Base-by-base conservation (phyloP, 2,888 invertebrate genomes). In the Anorthoa munda region DNA sequence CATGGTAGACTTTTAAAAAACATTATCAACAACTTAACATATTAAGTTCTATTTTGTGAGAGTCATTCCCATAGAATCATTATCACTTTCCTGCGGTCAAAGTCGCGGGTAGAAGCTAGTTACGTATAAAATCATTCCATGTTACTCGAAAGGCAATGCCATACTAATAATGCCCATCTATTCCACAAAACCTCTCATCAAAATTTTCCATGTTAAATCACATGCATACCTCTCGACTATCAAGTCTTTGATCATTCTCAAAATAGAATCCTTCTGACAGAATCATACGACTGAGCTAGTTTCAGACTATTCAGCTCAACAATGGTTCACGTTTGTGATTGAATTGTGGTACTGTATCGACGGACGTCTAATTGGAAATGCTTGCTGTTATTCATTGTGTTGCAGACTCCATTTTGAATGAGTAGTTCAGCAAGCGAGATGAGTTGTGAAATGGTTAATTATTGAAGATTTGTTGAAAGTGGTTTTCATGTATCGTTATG, bases 191-290 rank as follows among this genome's bases (percentile, higher is more conserved):
- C 18, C n/a, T 26, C 51, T 39, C 21, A 15, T 26, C 21, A 45
- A 21, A 79, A 72, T 74, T 74, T 74, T 51, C 74, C 55, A 48
- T 51, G 55, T 18, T 74, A 60, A 63, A 63, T 48, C 56, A 31
- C 59, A 79, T 72, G 53, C 59, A 53, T 59, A 53, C 21, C 39
- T 21, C 21, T 64, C 60, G 50, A 72, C 53, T 18, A 53, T 85
- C 83, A 85, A 84, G 86, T 90, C 91, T 92, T 90, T 87, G 87
- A 90, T 89, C 87, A 85, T 86, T 86, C 89, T 68, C 26, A 61
- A 78, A 85, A 82, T 68, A 64, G 76, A 68, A 65, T 71, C 59
- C 70, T 58, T 45, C 31, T 70, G 56, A 71, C 72, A 45, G 51
- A 70, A 70, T 71, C 67, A 55, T 68, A 77, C 66, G 45, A 55